Percentiles rank a stretch among this genome's conserved stretches.
These are phyloP conservation scores for Manis pentadactyla DNA, from an alignment of 2,797 vertebrate genomes.

Conservation along the genomic window DNA sequence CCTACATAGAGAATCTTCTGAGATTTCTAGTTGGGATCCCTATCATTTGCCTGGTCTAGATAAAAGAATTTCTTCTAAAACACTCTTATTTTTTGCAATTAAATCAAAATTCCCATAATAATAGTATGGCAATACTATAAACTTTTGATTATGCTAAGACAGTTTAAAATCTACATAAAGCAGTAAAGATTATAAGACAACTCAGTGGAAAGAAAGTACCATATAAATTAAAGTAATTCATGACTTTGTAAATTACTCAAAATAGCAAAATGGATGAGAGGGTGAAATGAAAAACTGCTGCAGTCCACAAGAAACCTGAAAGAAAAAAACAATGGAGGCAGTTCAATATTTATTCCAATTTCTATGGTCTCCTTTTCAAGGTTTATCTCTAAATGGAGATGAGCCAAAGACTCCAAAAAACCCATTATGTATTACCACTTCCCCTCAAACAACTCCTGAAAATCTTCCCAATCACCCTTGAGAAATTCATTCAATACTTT, in stretches of 20 bases:
- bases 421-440: background rate
- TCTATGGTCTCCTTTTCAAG: constrained; percentile 29
- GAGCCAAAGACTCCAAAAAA: constrained; percentile 28
- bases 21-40: background rate
- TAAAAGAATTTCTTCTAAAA: constrained; percentile 58
- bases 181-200: constrained; percentile 58
- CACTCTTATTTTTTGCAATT: constrained; percentile 49
- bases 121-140: constrained; percentile 23
- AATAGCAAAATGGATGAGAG: constrained; percentile 36
- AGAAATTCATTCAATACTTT: background rate
- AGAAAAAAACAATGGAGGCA: background rate
- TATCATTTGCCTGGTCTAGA: constrained; percentile 15
- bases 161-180: constrained; percentile 42
- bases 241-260: constrained; percentile 54
- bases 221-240: constrained; percentile 47
- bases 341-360: background rate
- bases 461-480: background rate
- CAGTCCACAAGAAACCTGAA: background rate
- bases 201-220: constrained; percentile 38
- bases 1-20: background rate
- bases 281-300: background rate
- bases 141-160: constrained; percentile 48
- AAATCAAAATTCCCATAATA: constrained; percentile 50
- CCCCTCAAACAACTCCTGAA: background rate
- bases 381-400: background rate